A percentile compares a stretch with the other conserved stretches of the same genome.
Conservation (phyloP, 2,113 vertebrate species). For the Mesembrinibis cayennensis region DNA sequence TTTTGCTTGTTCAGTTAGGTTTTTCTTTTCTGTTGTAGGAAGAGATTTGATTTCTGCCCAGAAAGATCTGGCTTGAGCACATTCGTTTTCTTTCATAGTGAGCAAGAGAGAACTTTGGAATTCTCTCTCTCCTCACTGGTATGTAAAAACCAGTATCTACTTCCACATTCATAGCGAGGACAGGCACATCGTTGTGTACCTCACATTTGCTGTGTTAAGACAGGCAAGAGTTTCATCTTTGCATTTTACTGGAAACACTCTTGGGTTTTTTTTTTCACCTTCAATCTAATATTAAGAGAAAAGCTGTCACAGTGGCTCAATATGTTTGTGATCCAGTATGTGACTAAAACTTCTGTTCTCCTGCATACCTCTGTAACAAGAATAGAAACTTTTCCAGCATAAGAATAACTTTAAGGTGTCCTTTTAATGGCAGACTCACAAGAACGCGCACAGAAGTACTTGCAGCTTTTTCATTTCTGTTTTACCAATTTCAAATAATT, state of each 20-base stretch:
- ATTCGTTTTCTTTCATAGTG: neutral
- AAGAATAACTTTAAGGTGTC: neutral
- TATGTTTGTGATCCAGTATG: neutral
- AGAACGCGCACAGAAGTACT: neutral
- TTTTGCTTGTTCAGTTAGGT: neutral
- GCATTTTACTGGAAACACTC: neutral
- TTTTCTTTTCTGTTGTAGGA: neutral
- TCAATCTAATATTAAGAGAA: neutral
- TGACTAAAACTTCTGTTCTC: neutral
- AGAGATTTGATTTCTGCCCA: neutral
- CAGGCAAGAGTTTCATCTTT: neutral
- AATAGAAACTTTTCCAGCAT: neutral
- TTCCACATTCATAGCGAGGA: neutral
- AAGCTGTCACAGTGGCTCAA: neutral
- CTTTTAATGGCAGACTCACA: neutral
- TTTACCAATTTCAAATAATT: constrained; percentile 18
- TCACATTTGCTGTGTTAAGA: neutral
- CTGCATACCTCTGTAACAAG: neutral
- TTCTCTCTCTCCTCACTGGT: neutral
- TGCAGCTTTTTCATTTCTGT: neutral
- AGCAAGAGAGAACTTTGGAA: neutral
- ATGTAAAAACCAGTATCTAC: neutral
- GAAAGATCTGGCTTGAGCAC: neutral
- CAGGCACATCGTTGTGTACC: neutral
- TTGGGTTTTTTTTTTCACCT: neutral